A percentile compares a stretch with the other conserved stretches of the same genome.
These are phyloP conservation scores for Cryptoleucopteryx plumbea DNA, from an alignment of 2,113 vertebrate genomes.

Conservation along the genomic window DNA sequence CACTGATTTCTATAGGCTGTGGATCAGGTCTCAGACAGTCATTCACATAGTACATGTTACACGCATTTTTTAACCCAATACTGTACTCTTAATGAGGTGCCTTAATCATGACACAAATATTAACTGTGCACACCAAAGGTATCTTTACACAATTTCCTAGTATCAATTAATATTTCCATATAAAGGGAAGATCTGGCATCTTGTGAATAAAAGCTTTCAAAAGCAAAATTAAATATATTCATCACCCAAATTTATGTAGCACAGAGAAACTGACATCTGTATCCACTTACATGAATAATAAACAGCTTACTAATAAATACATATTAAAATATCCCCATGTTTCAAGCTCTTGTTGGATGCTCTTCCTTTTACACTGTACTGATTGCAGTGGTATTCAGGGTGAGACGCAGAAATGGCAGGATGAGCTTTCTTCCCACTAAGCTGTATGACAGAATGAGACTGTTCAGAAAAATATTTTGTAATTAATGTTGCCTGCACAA, in stretches of 20 bases:
- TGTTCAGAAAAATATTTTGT: slow-evolving; percentile 17
- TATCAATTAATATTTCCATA: slow-evolving; percentile 30
- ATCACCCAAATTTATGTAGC: slow-evolving; percentile 45
- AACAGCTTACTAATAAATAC: slow-evolving; percentile 52
- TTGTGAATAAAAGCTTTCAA: slow-evolving; percentile 39
- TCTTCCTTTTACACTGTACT: not conserved
- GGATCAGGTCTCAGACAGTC: not conserved
- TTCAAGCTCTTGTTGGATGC: slow-evolving; percentile 9
- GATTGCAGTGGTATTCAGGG: slow-evolving; percentile 13
- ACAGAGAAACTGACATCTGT: slow-evolving; percentile 51
- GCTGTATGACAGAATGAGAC: not conserved
- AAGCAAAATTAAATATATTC: slow-evolving; percentile 57
- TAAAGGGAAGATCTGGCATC: slow-evolving; percentile 31
- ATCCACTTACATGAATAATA: slow-evolving; percentile 52
- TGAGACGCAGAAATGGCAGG: not conserved
- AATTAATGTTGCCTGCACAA: slow-evolving; percentile 1
- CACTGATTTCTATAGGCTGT: not conserved
- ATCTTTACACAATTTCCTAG: slow-evolving; percentile 29
- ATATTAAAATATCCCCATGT: slow-evolving; percentile 43
- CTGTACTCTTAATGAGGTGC: not conserved
- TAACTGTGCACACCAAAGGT: not conserved
- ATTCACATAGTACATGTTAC: not conserved
- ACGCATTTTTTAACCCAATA: not conserved
- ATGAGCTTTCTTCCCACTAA: not conserved
- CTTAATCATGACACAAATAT: slow-evolving; percentile 18